Evolutionary conservation across 2,797 vertebrate genomes (phyloP), one percentile per base, ranked within the genome.

Genomic region (Rachycentron canadum): DNA sequence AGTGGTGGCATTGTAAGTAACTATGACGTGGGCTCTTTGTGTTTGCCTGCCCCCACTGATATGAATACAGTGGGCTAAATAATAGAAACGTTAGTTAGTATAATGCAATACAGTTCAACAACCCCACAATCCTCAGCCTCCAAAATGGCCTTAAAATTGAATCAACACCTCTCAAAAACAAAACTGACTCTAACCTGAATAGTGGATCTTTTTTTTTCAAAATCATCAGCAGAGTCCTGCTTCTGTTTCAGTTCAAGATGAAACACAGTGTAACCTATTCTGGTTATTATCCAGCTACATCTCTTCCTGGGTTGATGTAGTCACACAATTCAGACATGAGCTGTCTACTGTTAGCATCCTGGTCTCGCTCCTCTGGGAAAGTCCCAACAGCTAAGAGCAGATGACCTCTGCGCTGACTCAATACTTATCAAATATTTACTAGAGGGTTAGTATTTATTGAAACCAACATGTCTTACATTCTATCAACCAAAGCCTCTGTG

Each of bases 391-490:
- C 77, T 66, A 14, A 77, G 36, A 61, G 73, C 47, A 57, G 28
- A 86, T 78, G 67, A 69, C 73, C 64, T 76, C 71, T 45, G 64
- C 78, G 55, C 49, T 36, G 52, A 79, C 36, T 87, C 65, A 63
- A 57, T 69, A 68, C 55, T 71, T 49, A 69, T 90, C 34, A 76
- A 84, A 82, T 79, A 89, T 88, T 89, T 74, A 89, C 57, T 45
- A 52, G 40, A 56, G 47, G 61, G 57, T 19, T 40, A 60, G 73
- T 64, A 34, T 53, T 19, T 73, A 79, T 71, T 82, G 49, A 83
- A 67, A 67, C 55, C 38, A 82, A 59, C 65, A 61, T 40, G 64
- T 68, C 59, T 57, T 28, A 60, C 66, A 28, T 13, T 45, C 28
- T 17, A 70, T 84, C 66, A 73, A 49, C 71, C 69, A 72, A 63